A percentile compares a stretch with the other conserved stretches of the same genome.
phyloP scores from a whole-genome alignment of 1,140 invertebrate species.

The Calephelis nemesis region DNA sequence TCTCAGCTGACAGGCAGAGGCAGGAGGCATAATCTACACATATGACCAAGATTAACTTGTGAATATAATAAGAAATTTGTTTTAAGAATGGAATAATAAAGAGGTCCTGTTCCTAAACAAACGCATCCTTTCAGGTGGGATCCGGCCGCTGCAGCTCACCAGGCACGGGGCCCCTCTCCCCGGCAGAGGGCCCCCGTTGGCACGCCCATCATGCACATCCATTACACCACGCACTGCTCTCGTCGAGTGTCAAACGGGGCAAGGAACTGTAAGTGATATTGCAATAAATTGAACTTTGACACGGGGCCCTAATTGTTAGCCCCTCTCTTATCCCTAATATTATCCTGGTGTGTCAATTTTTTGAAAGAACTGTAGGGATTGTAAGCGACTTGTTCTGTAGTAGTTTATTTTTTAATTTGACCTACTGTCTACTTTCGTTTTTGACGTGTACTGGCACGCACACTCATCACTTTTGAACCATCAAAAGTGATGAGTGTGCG shows the following conservation, averaged over 20 bases:
- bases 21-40: too few species aligned
- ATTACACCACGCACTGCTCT: constrained; percentile 69
- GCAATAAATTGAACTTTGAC: neutral
- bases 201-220: constrained; percentile 72
- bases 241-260: constrained; percentile 67
- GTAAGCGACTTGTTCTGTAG: neutral
- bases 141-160: constrained; percentile 68
- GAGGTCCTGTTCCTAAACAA: neutral
- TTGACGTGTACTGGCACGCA: too few species aligned
- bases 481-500: too few species aligned
- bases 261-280: constrained; percentile 71
- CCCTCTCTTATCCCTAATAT: too few species aligned
- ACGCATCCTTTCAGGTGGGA: constrained; percentile 53
- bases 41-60: too few species aligned
- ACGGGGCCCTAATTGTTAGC: too few species aligned
- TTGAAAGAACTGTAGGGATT: too few species aligned
- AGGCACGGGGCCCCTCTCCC: constrained; percentile 72
- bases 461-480: too few species aligned
- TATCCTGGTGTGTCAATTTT: too few species aligned
- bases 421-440: neutral
- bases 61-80: too few species aligned
- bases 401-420: neutral
- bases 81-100: neutral
- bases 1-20: too few species aligned
- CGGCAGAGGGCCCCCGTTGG: constrained; percentile 66